Evolutionary conservation across 2,113 vertebrate genomes (phyloP).

Genomic region (Oncorhynchus mykiss): DNA sequence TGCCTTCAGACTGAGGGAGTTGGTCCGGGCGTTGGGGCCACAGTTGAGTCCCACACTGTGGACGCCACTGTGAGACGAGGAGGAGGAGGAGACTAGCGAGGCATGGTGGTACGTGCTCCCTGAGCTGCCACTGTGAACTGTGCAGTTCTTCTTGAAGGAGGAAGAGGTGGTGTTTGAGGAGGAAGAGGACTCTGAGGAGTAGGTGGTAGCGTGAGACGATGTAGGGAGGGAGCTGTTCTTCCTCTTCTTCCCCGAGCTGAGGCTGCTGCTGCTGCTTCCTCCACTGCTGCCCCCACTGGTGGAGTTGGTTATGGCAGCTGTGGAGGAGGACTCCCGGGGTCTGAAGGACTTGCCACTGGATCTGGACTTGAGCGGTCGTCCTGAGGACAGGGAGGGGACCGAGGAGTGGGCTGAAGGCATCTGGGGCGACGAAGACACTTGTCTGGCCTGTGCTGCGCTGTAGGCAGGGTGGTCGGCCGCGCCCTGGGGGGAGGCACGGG

Average conservation of each 20-base stretch:
- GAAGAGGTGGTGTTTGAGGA: conserved; percentile 79
- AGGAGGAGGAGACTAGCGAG: conserved; percentile 66
- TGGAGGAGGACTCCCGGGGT: conserved; percentile 80
- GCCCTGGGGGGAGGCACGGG: conserved; percentile 82
- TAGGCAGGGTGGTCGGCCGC: conserved; percentile 85
- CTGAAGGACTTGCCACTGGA: conserved; percentile 84
- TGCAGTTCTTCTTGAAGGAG: conserved; percentile 93
- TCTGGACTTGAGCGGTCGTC: conserved; percentile 91
- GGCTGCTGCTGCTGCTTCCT: conserved; percentile 66
- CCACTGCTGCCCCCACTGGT: conserved; percentile 27
- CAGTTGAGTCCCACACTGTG: conserved; percentile 87
- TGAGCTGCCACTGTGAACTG: conserved; percentile 75
- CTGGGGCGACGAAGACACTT: conserved; percentile 93
- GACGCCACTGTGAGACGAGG: conserved; percentile 78
- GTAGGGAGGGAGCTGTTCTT: conserved; percentile 87
- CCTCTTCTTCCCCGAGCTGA: conserved; percentile 92
- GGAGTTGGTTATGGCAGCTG: conserved; percentile 71
- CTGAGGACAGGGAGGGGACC: conserved; percentile 84
- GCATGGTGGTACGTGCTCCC: conserved; percentile 86
- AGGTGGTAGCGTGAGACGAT: conserved; percentile 70
- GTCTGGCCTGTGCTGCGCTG: conserved; percentile 87
- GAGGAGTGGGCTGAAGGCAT: conserved; percentile 93
- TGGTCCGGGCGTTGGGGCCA: conserved; percentile 79
- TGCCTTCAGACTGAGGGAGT: conserved; percentile 85
- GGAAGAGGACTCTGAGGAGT: conserved; percentile 80